A percentile compares a stretch with the other conserved stretches of the same genome.
These are phyloP conservation scores for Apogon talboti DNA, from an alignment of 2,797 vertebrate genomes.

Conservation along the genomic window DNA sequence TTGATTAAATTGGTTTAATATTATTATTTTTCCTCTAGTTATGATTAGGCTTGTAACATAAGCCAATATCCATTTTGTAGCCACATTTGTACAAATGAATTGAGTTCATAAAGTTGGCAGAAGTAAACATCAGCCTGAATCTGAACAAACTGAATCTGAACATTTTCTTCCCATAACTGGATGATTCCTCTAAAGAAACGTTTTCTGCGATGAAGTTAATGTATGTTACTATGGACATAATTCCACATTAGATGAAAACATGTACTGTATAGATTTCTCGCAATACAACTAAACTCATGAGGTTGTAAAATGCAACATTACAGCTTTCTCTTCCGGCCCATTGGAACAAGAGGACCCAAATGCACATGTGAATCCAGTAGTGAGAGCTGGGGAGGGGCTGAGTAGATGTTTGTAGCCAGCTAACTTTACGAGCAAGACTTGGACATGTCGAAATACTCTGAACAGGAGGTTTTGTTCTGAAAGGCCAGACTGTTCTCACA, in stretches of 20 bases:
- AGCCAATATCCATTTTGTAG: neutral
- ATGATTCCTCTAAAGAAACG: neutral
- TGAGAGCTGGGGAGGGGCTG: constrained; percentile 39
- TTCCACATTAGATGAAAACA: constrained; percentile 5
- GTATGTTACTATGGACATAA: neutral
- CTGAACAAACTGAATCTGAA: constrained; percentile 21
- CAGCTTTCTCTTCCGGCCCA: constrained; percentile 23
- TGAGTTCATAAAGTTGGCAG: constrained; percentile 32
- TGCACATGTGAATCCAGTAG: constrained; percentile 40
- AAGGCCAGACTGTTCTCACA: constrained; percentile 82
- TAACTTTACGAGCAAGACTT: constrained; percentile 70
- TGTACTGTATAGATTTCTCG: neutral
- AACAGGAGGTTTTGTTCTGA: constrained; percentile 77
- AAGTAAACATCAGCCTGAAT: constrained; percentile 42
- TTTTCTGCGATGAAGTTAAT: neutral
- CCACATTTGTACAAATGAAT: constrained; percentile 20
- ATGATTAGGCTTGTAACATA: constrained; percentile 14
- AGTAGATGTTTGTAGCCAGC: constrained; percentile 59
- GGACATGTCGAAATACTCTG: constrained; percentile 78
- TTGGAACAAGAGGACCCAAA: constrained; percentile 33
- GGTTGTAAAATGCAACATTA: constrained; percentile 12
- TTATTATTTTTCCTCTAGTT: neutral
- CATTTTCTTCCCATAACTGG: neutral
- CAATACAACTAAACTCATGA: neutral
- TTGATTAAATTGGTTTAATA: neutral